phyloP scores from a whole-genome alignment of 2,888 invertebrate genomes.

The Pegoplata infirma region DNA sequence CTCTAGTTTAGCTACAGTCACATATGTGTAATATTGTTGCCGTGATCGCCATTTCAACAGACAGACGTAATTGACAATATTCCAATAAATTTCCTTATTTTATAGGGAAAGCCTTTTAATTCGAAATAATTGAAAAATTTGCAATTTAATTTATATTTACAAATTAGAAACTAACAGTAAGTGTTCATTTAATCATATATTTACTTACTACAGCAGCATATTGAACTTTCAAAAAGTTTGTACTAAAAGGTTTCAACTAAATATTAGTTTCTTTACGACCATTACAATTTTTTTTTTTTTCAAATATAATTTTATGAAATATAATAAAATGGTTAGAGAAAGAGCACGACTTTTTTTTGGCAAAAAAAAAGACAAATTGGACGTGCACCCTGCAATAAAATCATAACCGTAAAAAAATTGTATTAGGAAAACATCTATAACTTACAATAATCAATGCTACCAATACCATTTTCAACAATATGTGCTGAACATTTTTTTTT shows the following conservation, averaged over 20 bases:
- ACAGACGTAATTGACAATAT: too few relatives aligned
- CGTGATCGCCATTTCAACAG: too few relatives aligned
- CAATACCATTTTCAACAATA: neutral
- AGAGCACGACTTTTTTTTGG: neutral
- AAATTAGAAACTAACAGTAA: too few relatives aligned
- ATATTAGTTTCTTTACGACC: conserved; percentile 20
- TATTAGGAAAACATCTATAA: neutral
- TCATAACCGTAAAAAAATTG: neutral
- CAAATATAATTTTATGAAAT: conserved; percentile 29
- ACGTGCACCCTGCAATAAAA: neutral
- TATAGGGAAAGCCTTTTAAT: too few relatives aligned
- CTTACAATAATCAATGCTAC: neutral
- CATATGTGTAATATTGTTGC: too few relatives aligned
- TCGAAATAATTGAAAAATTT: too few relatives aligned
- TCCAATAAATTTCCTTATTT: too few relatives aligned
- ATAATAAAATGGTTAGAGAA: conserved; percentile 18
- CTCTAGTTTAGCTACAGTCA: too few relatives aligned
- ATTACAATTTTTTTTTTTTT: neutral
- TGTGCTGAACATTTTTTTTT: neutral
- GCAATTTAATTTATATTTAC: too few relatives aligned
- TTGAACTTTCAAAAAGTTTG: conserved; percentile 20
- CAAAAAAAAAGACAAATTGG: neutral
- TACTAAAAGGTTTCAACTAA: neutral
- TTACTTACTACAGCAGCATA: conserved; percentile 4
- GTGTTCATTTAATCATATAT: neutral